Evolutionary conservation across 2,888 invertebrate species (phyloP).

Genomic region (Drosophila austrosaltans): DNA sequence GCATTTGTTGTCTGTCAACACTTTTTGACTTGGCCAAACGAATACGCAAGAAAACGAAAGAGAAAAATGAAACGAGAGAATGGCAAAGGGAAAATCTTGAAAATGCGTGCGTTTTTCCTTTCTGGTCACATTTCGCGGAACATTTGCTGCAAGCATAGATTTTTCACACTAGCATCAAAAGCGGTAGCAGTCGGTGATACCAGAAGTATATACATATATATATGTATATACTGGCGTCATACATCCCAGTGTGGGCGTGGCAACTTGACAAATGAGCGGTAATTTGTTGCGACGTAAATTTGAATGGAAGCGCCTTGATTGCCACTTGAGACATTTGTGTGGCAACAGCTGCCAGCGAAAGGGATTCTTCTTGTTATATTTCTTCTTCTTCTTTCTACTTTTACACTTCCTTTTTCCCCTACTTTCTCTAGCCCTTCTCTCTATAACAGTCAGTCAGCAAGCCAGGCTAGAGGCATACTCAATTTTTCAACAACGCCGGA

Average conservation of each 20-base stretch:
- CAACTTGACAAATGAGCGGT: slow-evolving; percentile 80
- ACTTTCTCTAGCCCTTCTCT: slow-evolving; percentile 16
- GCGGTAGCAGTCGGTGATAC: neutral
- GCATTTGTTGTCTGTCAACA: slow-evolving; percentile 70
- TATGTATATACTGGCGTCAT: no score
- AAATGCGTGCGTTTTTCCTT: slow-evolving; percentile 35
- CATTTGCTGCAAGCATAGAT: slow-evolving; percentile 74
- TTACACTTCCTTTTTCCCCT: slow-evolving; percentile 14
- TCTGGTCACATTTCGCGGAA: slow-evolving; percentile 67
- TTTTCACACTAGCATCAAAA: slow-evolving; percentile 69
- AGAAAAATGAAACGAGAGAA: neutral
- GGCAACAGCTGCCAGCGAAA: slow-evolving; percentile 75
- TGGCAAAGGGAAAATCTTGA: slow-evolving; percentile 15
- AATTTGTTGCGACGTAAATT: slow-evolving; percentile 82
- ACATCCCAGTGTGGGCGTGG: slow-evolving; percentile 48
- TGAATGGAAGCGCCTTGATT: slow-evolving; percentile 82
- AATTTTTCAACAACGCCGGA: slow-evolving; percentile 73
- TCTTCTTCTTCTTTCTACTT: slow-evolving; percentile 5
- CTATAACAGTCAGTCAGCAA: slow-evolving; percentile 31
- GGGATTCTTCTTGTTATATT: slow-evolving; percentile 48
- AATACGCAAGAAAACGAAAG: slow-evolving; percentile 42
- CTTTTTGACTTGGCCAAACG: slow-evolving; percentile 41
- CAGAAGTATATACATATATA: neutral
- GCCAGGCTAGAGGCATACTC: slow-evolving; percentile 59
- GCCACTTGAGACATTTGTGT: slow-evolving; percentile 82